phyloP scores from a whole-genome alignment of 1,140 invertebrate genomes.

The Temnothorax nylanderi region DNA sequence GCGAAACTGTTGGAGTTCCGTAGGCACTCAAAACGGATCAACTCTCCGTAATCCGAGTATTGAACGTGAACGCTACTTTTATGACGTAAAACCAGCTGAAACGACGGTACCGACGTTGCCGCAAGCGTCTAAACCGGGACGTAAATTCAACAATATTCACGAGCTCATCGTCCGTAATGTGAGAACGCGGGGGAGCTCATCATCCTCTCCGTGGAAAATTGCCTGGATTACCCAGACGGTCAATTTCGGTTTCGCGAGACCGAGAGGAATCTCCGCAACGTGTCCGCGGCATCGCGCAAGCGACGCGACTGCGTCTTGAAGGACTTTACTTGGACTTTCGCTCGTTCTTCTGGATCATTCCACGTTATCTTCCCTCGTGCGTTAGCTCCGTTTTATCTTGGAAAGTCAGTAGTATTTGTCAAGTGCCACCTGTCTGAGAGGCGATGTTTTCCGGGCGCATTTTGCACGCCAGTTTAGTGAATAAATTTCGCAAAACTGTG shows the following conservation, averaged over 20 bases:
- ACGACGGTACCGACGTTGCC: not conserved
- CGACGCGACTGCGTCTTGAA: not conserved
- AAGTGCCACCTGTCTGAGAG: slow-evolving; percentile 8
- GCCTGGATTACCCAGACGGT: slow-evolving; percentile 23
- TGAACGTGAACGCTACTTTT: not conserved
- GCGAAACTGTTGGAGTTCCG: not conserved
- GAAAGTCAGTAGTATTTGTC: not conserved
- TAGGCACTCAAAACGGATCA: slow-evolving; percentile 4
- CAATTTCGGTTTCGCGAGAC: slow-evolving; percentile 14
- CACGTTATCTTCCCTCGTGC: not conserved
- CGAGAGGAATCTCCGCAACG: slow-evolving; percentile 1
- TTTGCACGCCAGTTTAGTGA: not conserved
- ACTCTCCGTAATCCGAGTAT: slow-evolving; percentile 4
- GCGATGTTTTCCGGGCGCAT: not conserved
- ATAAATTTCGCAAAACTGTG: not conserved
- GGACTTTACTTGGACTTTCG: slow-evolving; percentile 9
- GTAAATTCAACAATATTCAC: slow-evolving; percentile 4
- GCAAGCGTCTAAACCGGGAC: not conserved
- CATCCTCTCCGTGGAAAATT: not conserved
- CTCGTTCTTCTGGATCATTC: slow-evolving; percentile 13
- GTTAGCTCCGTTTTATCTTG: not conserved
- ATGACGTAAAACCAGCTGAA: not conserved
- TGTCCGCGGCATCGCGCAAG: not conserved
- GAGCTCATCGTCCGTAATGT: not conserved
- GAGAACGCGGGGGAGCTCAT: not conserved